Evolutionary conservation across 2,888 invertebrate species (phyloP).

Genomic region (Fabriciana adippe): DNA sequence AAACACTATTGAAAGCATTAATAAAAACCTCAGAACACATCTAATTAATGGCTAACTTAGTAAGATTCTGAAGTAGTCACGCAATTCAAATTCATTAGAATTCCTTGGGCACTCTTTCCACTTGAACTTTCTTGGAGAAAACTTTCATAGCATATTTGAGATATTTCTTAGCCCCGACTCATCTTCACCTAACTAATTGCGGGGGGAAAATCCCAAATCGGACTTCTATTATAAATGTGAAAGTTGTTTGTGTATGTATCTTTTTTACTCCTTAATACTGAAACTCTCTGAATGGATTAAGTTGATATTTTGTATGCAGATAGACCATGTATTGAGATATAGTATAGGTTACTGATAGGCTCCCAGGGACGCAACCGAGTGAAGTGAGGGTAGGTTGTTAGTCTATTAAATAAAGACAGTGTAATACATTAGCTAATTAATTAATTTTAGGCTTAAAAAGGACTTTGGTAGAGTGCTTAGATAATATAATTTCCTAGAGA

Average conservation of each 20-base stretch:
- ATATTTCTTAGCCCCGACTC: constrained; percentile 17
- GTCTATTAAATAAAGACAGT: constrained; percentile 1
- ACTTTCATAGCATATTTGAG: constrained; percentile 34
- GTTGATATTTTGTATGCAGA: too few relatives aligned
- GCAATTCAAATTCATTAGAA: constrained; percentile 39
- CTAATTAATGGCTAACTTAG: constrained; percentile 24
- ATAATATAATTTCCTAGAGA: constrained; percentile 12
- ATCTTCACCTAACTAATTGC: constrained; percentile 24
- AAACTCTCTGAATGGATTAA: too few relatives aligned
- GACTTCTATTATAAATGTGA: too few relatives aligned
- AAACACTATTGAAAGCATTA: constrained; percentile 1
- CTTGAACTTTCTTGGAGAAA: constrained; percentile 36
- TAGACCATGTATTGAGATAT: too few relatives aligned
- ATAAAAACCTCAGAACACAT: constrained; percentile 5
- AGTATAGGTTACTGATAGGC: too few relatives aligned
- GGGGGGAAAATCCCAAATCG: background rate
- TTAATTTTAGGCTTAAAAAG: background rate
- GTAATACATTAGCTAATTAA: constrained; percentile 12
- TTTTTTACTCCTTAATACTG: too few relatives aligned
- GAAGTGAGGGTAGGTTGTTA: background rate
- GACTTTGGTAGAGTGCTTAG: constrained; percentile 13
- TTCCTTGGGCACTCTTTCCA: constrained; percentile 32
- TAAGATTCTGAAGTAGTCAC: constrained; percentile 29
- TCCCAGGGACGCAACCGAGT: too few relatives aligned
- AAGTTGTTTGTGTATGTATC: too few relatives aligned